A percentile compares a stretch with the other conserved stretches of the same genome.
Conservation (phyloP, 2,888 invertebrate species). For the Hartigia nigra region DNA sequence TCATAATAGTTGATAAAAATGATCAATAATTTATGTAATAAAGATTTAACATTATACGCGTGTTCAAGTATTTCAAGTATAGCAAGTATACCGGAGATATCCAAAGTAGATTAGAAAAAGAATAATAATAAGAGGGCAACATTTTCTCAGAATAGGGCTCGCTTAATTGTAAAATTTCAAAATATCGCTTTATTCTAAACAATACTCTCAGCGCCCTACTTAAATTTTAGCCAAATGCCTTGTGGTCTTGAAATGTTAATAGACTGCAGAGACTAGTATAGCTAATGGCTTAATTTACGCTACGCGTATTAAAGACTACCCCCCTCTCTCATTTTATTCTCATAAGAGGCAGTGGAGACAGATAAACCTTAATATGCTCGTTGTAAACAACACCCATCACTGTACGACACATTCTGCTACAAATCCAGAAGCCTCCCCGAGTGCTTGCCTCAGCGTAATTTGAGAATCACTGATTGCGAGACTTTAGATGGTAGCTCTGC, state of each 20-base stretch:
- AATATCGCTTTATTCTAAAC: conserved; percentile 15
- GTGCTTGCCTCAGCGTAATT: conserved; percentile 61
- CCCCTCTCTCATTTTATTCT: too few relatives aligned
- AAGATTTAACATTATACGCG: too few relatives aligned
- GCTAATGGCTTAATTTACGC: too few relatives aligned
- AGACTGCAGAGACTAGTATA: conserved; percentile 47
- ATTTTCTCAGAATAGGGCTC: conserved; percentile 14
- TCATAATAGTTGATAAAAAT: too few relatives aligned
- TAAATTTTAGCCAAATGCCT: conserved; percentile 13
- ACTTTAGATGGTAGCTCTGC: conserved; percentile 66
- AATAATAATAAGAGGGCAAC: background rate
- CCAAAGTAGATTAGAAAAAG: too few relatives aligned
- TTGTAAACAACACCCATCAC: too few relatives aligned
- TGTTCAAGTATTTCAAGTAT: too few relatives aligned
- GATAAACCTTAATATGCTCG: too few relatives aligned
- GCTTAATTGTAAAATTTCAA: conserved; percentile 10
- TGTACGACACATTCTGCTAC: conserved; percentile 64
- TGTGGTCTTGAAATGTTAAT: conserved; percentile 2
- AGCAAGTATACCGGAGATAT: too few relatives aligned
- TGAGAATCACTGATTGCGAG: conserved; percentile 40
- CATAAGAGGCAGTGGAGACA: too few relatives aligned
- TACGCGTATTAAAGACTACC: too few relatives aligned
- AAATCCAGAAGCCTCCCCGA: conserved; percentile 65
- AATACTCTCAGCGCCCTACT: conserved; percentile 18
- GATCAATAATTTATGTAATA: too few relatives aligned